Evolutionary conservation across 2,888 invertebrate species (phyloP).

Genomic region (Spicauda simplicius): DNA sequence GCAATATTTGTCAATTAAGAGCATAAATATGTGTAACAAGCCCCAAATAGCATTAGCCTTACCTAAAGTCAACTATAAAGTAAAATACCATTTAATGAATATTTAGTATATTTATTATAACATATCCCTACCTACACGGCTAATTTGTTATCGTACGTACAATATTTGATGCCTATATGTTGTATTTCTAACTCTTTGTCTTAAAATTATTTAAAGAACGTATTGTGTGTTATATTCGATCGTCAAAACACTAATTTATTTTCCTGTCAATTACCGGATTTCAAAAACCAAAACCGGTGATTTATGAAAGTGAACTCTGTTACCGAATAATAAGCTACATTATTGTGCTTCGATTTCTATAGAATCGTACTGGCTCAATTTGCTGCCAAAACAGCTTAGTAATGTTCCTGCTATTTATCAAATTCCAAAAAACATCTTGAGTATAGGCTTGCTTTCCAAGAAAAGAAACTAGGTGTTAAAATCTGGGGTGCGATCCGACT

Average conservation of each 20-base stretch:
- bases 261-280: constrained; percentile 8
- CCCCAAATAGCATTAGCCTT: no score
- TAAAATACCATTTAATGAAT: no score
- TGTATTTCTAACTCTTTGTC: no score
- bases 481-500: not conserved
- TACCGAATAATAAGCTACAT: not conserved
- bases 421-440: constrained; percentile 9
- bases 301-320: constrained; percentile 1
- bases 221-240: not conserved
- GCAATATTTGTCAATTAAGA: no score
- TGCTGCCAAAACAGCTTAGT: constrained; percentile 25
- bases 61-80: no score
- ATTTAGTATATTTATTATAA: no score
- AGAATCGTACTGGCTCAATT: constrained; percentile 5
- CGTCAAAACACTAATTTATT: not conserved
- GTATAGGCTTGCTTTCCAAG: not conserved
- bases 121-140: no score
- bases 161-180: no score
- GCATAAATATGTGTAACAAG: no score
- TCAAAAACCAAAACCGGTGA: not conserved
- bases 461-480: not conserved
- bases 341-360: constrained; percentile 7
- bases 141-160: no score
- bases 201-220: no score
- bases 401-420: constrained; percentile 12